Base-by-base conservation (phyloP, 1,140 invertebrate species). In the Macrotrachela quadricornifera region DNA sequence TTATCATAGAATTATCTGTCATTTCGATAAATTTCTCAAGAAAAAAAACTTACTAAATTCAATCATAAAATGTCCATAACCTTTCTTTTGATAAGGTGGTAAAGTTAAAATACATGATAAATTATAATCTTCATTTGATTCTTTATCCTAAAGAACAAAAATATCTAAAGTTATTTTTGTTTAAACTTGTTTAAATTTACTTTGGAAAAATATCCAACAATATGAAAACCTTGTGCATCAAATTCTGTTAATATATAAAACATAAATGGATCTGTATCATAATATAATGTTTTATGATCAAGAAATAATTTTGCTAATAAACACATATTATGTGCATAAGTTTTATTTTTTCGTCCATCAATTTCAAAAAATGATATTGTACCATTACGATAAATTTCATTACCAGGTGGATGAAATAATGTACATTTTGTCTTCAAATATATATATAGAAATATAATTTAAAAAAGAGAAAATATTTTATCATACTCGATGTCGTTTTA, bases 141-240 rank as follows among this genome's bases (percentile, higher is more conserved):
- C 90, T 68, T 97, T 97, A 66, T 99, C 94, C 71, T 76, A 58
- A 36, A 63, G 61, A 50, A 60, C 16, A 36, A 50, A 46, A 17
- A 2, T 54, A 45, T 56, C n/a, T n/a, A n/a, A n/a, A n/a, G n/a
- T n/a, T n/a, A n/a, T n/a, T n/a, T n/a, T n/a, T n/a, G n/a, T n/a
- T n/a, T n/a, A n/a, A n/a, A n/a, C n/a, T n/a, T 57, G 52, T 14
- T 41, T 21, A 13, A 47, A 42, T 15, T 50, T 11, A 72, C 73
- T 71, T 99, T 99, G 1, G 90, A 96, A 73, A 99, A 99, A 72
- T 97, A 99, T 9, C 94, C 94, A 6, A 99, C 91, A 67, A 99
- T 92, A 63, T 99, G 92, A 70, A 87, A 77, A 2, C 78, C 78
- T 50, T 67, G 62, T 38, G 60, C 62, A 59, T 80, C 78, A 61